These are phyloP conservation scores for Zosterops lateralis DNA, from an alignment of 2,113 vertebrate genomes.

Conservation along the genomic window DNA sequence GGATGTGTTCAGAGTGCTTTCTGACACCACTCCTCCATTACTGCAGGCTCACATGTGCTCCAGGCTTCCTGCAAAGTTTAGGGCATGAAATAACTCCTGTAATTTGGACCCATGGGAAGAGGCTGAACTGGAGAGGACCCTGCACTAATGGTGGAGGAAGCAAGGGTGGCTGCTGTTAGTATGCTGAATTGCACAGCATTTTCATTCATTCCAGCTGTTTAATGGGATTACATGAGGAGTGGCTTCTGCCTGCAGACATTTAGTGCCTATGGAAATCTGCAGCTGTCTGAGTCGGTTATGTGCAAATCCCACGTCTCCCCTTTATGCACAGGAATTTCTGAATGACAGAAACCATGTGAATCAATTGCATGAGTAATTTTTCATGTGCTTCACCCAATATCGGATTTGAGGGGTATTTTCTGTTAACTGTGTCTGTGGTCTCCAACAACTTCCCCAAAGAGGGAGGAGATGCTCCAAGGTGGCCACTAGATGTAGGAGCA, in stretches of 20 bases:
- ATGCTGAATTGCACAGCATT: background rate
- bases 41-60: background rate
- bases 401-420: background rate
- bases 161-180: conserved; percentile 2
- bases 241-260: conserved; percentile 31
- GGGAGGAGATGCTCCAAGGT: background rate
- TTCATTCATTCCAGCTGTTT: conserved; percentile 49
- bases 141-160: background rate
- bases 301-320: background rate
- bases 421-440: background rate
- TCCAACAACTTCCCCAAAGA: background rate
- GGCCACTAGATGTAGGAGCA: background rate
- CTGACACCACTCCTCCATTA: background rate
- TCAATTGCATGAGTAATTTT: conserved; percentile 23
- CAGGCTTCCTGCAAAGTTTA: background rate
- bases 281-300: conserved; percentile 37
- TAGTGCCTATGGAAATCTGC: conserved; percentile 27
- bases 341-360: conserved; percentile 4
- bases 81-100: background rate
- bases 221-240: conserved; percentile 20
- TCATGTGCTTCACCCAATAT: background rate
- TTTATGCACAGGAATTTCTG: background rate
- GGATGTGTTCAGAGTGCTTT: background rate
- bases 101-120: conserved; percentile 3
- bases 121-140: conserved; percentile 1